Base-by-base conservation (phyloP, 2,113 vertebrate species). In the Eleginops maclovinus region DNA sequence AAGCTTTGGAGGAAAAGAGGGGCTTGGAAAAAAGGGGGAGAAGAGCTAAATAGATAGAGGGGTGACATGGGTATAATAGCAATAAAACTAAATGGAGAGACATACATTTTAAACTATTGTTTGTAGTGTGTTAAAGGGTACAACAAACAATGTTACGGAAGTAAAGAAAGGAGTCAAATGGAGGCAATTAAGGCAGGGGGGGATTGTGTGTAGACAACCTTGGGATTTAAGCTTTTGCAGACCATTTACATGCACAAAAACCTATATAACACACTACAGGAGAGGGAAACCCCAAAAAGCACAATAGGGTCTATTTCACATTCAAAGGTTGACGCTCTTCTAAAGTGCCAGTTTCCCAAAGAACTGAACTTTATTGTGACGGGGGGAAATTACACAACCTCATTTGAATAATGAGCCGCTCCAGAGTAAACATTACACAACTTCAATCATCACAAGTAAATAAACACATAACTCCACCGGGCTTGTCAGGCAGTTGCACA, bases 391-490 rank as follows among this genome's bases (percentile, higher is more conserved):
- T 36, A 76, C 64, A 85, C 80, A 74, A 66, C 47, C 55, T 85
- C 71, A 88, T 88, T 84, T 84, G 65, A 87, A 75, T 70, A 86
- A 82, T 65, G 82, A 60, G 72, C 69, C 44, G 63, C 24, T 31
- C 26, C 22, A 40, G 68, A 54, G 81, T 88, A 90, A 91, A 89
- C 89, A 84, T 79, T 71, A 85, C 84, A 76, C 67, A 85, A 63
- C 55, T 81, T 67, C 75, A 64, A 72, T 83, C 72, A 82, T 81
- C 50, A 68, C 54, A 71, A 28, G 63, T 67, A 85, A 89, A 90
- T 76, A 89, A 83, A 87, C 85, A 77, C 58, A 58, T n/a, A 56
- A 78, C 74, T 82, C 68, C 53, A 61, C 64, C 17, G 36, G 15
- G 70, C 56, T 71, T 51, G 72, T 83, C 67, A 71, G 17, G 31